These are phyloP conservation scores for Drosophila punjabiensis DNA, from an alignment of 1,140 invertebrate genomes.

Conservation along the genomic window DNA sequence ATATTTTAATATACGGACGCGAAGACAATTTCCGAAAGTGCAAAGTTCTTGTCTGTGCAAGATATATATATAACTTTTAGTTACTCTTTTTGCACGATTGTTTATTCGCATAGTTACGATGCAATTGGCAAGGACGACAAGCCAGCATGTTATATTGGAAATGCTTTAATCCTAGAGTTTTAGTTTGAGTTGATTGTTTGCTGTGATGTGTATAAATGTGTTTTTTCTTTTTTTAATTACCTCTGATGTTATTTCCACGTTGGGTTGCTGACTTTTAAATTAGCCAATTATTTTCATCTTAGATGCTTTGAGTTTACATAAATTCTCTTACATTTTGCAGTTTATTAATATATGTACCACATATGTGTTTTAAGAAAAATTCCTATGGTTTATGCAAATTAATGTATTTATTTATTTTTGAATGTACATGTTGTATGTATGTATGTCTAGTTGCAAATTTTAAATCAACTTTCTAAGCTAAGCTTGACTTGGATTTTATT, in stretches of 20 bases:
- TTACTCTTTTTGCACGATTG: constrained; percentile 69
- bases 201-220: background rate
- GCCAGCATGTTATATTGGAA: constrained; percentile 26
- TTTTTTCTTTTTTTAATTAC: background rate
- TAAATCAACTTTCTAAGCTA: constrained; percentile 31
- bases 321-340: constrained; percentile 16
- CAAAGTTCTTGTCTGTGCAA: constrained; percentile 38
- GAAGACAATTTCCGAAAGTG: constrained; percentile 52
- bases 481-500: constrained; percentile 27
- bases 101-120: constrained; percentile 65
- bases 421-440: constrained; percentile 41
- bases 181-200: constrained; percentile 12
- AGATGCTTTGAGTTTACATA: background rate
- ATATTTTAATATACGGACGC: constrained; percentile 52
- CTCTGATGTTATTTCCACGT: background rate
- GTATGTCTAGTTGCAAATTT: constrained; percentile 31
- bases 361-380: constrained; percentile 5
- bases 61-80: constrained; percentile 61
- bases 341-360: background rate
- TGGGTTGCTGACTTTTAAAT: constrained; percentile 3
- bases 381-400: constrained; percentile 81
- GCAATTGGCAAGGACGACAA: constrained; percentile 33
- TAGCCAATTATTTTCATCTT: background rate
- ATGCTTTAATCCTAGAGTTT: background rate
- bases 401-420: constrained; percentile 49